Evolutionary conservation across 2,888 invertebrate species (phyloP), one percentile per base, ranked within the genome.

Genomic region (Shargacucullia verbasci): DNA sequence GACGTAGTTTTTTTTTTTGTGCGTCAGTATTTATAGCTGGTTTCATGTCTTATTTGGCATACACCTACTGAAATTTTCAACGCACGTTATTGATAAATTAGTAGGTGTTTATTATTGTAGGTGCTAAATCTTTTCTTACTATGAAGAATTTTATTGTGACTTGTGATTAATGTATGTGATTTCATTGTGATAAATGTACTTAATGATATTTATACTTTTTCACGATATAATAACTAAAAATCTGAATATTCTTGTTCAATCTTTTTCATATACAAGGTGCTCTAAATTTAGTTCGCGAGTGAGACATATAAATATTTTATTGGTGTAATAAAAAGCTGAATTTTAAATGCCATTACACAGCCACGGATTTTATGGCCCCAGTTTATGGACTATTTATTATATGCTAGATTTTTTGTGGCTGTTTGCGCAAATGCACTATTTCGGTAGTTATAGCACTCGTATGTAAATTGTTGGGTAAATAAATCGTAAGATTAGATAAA

Each of bases 291-390:
- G 47, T 47, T 37, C 15, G 40, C 14, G 6, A 66, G 48, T 37
- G 41, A 57, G 45, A 13, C 41, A 39, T 61, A 67, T 67, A 67
- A 67, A 58, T 63, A 59, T 67, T 67, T 67, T 67, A 67, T 47
- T 54, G 47, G 10, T 12, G 59, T 76, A 78, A 79, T 86, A 85
- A 86, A 85, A 82, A 64, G 55, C 59, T 62, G 78, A 79, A 81
- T 83, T 86, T 86, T 81, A 80, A 80, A 83, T 79, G 77, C 77
- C 76, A 82, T 81, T 78, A 78, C 76, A 73, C 73, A 73, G 63
- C 67, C 43, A 64, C 63, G 67, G 62, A 65, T 77, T 86, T 85
- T 82, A 86, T 72, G 72, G 70, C 69, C 59, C 46, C 61, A 65
- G 73, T 86, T 85, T 80, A 80, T 78, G 66, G 67, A 52, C 56